Evolutionary conservation across 2,113 vertebrate species (phyloP).

Genomic region (Scalopus aquaticus): DNA sequence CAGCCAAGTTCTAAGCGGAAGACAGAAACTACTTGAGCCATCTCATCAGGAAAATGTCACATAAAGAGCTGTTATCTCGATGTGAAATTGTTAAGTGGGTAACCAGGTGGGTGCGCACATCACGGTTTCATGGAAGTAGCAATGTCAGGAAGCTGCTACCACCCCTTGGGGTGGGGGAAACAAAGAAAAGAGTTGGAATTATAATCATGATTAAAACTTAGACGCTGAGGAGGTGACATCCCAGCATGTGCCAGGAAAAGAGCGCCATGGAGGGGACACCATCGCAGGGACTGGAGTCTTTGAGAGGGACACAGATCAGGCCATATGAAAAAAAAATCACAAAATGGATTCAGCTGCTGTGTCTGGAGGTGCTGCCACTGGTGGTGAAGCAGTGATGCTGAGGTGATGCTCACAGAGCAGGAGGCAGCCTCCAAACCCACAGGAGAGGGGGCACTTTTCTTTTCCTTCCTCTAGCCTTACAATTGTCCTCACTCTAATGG

Average conservation of each 20-base stretch:
- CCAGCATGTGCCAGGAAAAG: neutral
- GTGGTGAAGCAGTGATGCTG: neutral
- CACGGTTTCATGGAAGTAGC: neutral
- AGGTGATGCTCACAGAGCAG: neutral
- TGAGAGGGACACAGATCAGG: neutral
- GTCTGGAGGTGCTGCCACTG: neutral
- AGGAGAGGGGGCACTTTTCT: neutral
- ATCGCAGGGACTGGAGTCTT: neutral
- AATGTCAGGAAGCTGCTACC: neutral
- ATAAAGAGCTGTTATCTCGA: neutral
- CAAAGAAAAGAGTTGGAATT: neutral
- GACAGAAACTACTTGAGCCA: neutral
- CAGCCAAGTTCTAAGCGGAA: neutral
- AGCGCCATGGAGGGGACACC: neutral
- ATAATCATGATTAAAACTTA: neutral
- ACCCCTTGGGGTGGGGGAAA: neutral
- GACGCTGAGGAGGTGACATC: neutral
- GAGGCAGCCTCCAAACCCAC: neutral
- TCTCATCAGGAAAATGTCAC: neutral
- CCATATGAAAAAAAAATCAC: neutral
- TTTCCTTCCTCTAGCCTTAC: neutral
- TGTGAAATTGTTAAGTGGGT: neutral
- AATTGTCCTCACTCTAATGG: neutral
- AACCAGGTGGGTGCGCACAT: neutral
- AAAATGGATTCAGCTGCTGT: neutral